Percentiles rank a stretch among this genome's conserved stretches.
phyloP scores from a whole-genome alignment of 1,140 invertebrate species.

The Brachionus manjavacas region DNA sequence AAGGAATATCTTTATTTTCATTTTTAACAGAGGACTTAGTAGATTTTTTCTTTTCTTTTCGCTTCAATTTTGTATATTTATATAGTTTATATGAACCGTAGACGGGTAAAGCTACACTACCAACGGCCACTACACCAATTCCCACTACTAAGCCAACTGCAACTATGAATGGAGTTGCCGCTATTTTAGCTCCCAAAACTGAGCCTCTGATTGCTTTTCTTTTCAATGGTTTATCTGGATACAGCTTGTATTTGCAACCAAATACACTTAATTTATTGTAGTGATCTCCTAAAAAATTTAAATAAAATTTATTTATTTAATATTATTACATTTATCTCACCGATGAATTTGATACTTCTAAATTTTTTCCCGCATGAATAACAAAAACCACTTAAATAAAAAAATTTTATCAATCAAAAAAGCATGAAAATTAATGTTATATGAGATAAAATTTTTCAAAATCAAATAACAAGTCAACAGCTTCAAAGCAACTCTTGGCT shows the following conservation, averaged over 20 bases:
- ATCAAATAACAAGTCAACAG: too few species aligned
- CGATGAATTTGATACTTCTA: conserved; percentile 54
- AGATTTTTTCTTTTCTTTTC: neutral
- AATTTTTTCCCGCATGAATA: conserved; percentile 57
- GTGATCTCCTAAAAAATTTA: conserved; percentile 51
- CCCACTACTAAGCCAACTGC: conserved; percentile 47
- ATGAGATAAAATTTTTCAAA: too few species aligned
- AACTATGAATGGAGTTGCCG: conserved; percentile 50
- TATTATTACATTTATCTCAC: neutral
- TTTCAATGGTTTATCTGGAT: conserved; percentile 53
- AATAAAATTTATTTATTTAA: neutral
- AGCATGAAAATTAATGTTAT: too few species aligned
- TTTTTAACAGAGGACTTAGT: neutral
- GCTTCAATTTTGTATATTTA: neutral
- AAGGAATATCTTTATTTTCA: neutral
- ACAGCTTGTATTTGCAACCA: conserved; percentile 57
- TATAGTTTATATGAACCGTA: neutral
- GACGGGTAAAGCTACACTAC: neutral
- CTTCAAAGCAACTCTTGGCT: too few species aligned
- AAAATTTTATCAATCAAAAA: too few species aligned
- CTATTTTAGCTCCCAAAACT: conserved; percentile 55
- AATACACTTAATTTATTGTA: conserved; percentile 56
- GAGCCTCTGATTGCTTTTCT: conserved; percentile 55
- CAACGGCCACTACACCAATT: neutral
- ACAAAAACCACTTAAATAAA: conserved; percentile 51